These are phyloP conservation scores for Cantharis lateralis DNA, from an alignment of 2,888 invertebrate genomes.

Conservation along the genomic window DNA sequence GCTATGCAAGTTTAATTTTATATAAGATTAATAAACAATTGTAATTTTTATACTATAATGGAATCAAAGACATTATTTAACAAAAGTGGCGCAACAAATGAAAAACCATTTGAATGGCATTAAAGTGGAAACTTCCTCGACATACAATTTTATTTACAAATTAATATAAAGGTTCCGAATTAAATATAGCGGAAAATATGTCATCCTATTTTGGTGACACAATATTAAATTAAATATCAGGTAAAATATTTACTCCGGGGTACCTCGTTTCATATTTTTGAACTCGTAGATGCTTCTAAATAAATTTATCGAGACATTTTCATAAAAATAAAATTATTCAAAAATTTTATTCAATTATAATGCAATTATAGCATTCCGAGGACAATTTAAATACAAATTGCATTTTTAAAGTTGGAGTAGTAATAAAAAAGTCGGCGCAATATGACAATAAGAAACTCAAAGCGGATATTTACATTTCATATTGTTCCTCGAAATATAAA, in stretches of 20 bases:
- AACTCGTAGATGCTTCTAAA: not conserved
- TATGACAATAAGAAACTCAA: conserved; percentile 45
- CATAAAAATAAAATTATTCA: conserved; percentile 18
- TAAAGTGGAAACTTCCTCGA: conserved; percentile 3
- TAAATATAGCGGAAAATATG: not conserved
- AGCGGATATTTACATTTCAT: conserved; percentile 43
- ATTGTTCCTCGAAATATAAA: conserved; percentile 28
- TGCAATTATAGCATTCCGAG: conserved; percentile 41
- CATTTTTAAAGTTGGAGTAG: conserved; percentile 44
- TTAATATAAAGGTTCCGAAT: not conserved
- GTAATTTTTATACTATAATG: not conserved
- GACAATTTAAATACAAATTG: conserved; percentile 49
- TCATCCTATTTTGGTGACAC: not conserved
- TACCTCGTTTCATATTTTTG: not conserved
- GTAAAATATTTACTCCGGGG: not conserved
- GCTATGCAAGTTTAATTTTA: not conserved
- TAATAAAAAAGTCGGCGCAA: conserved; percentile 47
- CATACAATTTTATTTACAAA: not conserved
- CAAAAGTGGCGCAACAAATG: not conserved
- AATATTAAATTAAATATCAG: not conserved
- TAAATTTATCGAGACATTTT: not conserved
- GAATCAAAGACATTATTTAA: not conserved
- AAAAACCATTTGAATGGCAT: not conserved
- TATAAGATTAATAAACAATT: not conserved
- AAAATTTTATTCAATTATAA: conserved; percentile 37